Conservation (phyloP, 2,797 vertebrate genomes). For the Rhynchonycteris naso region DNA sequence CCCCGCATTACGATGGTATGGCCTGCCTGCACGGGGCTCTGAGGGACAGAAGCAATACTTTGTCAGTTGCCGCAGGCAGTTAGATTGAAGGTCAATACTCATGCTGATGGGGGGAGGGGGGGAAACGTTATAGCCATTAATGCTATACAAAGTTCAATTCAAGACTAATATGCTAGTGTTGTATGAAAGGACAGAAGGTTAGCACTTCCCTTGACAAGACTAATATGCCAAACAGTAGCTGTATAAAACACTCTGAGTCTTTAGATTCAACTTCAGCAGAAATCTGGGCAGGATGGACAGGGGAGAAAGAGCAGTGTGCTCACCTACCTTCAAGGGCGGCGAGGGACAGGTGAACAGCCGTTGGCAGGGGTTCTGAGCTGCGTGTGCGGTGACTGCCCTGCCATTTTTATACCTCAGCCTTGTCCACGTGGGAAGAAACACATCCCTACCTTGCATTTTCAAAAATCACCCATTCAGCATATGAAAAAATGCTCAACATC, state of each 20-base stretch:
- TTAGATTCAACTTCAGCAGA: neutral
- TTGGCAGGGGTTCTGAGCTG: neutral
- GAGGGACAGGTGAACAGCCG: neutral
- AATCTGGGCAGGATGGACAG: neutral
- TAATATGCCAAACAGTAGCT: neutral
- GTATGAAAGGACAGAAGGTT: too few species aligned
- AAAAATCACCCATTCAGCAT: neutral
- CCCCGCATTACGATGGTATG: neutral
- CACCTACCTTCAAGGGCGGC: neutral
- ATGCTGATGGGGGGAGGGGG: slow-evolving; percentile 12
- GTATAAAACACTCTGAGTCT: neutral
- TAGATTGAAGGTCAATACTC: slow-evolving; percentile 48
- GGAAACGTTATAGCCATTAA: slow-evolving; percentile 29
- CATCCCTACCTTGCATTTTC: neutral
- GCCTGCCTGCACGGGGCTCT: neutral
- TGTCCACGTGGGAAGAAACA: slow-evolving; percentile 30
- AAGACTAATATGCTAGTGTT: slow-evolving; percentile 13
- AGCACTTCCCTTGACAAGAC: neutral
- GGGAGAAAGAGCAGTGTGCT: neutral
- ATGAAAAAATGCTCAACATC: too few species aligned
- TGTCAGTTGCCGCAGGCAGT: neutral
- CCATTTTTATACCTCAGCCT: neutral
- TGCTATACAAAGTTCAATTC: slow-evolving; percentile 49
- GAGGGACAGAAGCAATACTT: neutral
- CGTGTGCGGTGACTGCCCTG: neutral